A percentile compares a stretch with the other conserved stretches of the same genome.
These are phyloP conservation scores for Connochaetes taurinus DNA, from an alignment of 2,113 vertebrate species.

Conservation along the genomic window DNA sequence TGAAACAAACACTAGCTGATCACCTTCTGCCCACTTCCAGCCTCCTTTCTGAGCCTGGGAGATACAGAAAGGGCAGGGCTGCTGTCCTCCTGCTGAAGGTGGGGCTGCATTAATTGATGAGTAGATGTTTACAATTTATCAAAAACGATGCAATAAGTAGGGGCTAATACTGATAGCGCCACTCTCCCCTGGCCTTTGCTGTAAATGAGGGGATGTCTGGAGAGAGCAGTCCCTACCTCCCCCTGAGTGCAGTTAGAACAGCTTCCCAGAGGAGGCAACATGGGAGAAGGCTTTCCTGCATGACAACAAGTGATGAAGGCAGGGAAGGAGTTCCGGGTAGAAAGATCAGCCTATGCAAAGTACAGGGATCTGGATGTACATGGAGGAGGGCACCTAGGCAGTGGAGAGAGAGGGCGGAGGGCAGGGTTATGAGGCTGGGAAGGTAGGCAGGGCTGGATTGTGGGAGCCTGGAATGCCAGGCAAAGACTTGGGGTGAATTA, in stretches of 20 bases:
- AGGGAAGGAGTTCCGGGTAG: neutral
- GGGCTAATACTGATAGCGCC: accelerated
- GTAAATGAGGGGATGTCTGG: neutral
- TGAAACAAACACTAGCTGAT: too few species aligned
- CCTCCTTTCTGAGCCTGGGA: neutral
- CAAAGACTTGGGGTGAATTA: too few species aligned
- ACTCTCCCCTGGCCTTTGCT: neutral
- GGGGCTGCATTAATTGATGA: neutral
- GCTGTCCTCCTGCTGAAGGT: neutral
- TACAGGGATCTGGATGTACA: accelerated
- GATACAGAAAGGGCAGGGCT: accelerated
- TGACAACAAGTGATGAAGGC: neutral
- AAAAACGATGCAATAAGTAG: neutral
- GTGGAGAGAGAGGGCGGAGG: accelerated
- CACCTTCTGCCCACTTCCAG: accelerated
- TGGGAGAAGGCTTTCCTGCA: accelerated
- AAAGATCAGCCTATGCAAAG: neutral
- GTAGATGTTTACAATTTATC: neutral
- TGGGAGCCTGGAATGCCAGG: neutral
- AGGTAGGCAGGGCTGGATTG: too few species aligned
- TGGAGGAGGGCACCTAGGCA: neutral
- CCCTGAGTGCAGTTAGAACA: neutral
- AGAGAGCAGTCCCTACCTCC: neutral
- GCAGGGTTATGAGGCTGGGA: neutral
- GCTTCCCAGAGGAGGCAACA: neutral